A percentile compares a stretch with the other conserved stretches of the same genome.
These are phyloP conservation scores for Cladopsammia gracilis DNA, from an alignment of 64 coral and sea anemone species.

Conservation along the genomic window DNA sequence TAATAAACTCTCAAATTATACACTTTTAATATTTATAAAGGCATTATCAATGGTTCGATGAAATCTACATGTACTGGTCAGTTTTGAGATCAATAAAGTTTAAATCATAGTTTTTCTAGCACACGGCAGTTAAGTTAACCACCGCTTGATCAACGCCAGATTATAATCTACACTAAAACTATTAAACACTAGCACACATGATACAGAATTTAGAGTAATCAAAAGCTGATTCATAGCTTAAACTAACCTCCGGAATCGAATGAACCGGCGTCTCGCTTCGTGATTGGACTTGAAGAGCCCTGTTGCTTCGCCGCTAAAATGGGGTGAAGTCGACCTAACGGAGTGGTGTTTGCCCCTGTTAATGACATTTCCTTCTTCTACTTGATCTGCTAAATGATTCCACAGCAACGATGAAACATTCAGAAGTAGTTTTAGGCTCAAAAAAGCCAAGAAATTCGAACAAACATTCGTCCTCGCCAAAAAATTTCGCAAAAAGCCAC, in stretches of 20 bases:
- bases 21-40: no score
- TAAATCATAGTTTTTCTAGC: neutral
- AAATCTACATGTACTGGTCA: no score
- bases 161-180: neutral
- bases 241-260: constrained; percentile 48
- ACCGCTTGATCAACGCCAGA: neutral
- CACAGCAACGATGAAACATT: constrained; percentile 27
- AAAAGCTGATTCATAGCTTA: neutral
- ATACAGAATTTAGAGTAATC: neutral
- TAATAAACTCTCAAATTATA: neutral
- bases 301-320: constrained; percentile 94
- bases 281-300: constrained; percentile 16
- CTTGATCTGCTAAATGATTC: neutral
- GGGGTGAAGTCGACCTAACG: constrained; percentile 95
- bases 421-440: neutral
- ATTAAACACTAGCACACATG: neutral
- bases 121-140: neutral
- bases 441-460: constrained; percentile 18
- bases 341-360: constrained; percentile 95
- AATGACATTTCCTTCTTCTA: constrained; percentile 24
- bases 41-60: no score
- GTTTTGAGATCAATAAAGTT: no score
- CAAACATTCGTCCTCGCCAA: constrained; percentile 12
- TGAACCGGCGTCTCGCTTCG: constrained; percentile 53
- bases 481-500: neutral